Conservation (phyloP, 2,113 vertebrate genomes). For the Crocuta crocuta region DNA sequence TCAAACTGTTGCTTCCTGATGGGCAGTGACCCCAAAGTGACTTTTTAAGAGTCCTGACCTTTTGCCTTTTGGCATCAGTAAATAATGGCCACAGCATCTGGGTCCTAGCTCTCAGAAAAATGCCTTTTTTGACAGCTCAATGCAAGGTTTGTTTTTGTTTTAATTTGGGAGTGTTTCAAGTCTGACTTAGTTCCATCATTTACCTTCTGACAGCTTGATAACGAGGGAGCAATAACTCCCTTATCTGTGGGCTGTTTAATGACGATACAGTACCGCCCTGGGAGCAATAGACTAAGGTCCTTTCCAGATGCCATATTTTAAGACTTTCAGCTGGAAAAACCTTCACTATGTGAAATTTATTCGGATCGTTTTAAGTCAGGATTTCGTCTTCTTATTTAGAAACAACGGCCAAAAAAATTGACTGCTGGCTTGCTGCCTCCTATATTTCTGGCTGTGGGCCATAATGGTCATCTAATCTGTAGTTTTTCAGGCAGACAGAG, state of each 20-base stretch:
- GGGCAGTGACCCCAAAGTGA: not conserved
- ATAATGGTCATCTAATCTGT: constrained; percentile 32
- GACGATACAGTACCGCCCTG: not conserved
- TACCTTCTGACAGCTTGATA: constrained; percentile 39
- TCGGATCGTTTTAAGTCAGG: constrained; percentile 50
- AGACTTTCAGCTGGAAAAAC: constrained; percentile 42
- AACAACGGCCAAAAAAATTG: not conserved
- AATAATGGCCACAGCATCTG: not conserved
- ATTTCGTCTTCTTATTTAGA: constrained; percentile 50
- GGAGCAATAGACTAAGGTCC: constrained; percentile 41
- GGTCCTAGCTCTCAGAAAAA: constrained; percentile 16
- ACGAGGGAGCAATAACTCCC: constrained; percentile 53
- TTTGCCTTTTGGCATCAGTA: not conserved
- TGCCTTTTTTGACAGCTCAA: not conserved
- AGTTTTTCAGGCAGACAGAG: constrained; percentile 45
- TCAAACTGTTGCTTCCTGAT: not conserved
- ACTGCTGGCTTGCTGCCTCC: constrained; percentile 57
- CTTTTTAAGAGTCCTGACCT: not conserved
- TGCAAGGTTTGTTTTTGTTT: constrained; percentile 40
- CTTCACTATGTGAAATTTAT: constrained; percentile 53
- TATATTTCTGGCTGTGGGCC: constrained; percentile 8
- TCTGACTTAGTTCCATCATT: constrained; percentile 37
- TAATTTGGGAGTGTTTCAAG: constrained; percentile 59
- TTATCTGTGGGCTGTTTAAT: constrained; percentile 50
- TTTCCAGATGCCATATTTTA: constrained; percentile 52